Evolutionary conservation across 2,797 vertebrate genomes (phyloP).

Genomic region (Syndactyla subalaris): DNA sequence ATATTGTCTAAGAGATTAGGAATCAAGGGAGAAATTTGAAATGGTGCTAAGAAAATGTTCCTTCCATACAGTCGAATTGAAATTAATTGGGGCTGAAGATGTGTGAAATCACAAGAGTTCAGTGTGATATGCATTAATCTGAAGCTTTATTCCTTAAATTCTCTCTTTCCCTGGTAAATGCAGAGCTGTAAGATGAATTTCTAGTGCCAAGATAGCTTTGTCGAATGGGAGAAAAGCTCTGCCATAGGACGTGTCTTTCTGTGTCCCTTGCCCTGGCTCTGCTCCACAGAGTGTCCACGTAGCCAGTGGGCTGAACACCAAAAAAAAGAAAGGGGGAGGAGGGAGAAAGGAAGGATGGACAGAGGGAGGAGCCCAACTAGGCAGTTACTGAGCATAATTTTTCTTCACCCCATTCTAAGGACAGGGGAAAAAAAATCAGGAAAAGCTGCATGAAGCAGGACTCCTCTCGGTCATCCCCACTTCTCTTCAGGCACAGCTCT

Average conservation of each 20-base stretch:
- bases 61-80: background rate
- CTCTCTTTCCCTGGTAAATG: background rate
- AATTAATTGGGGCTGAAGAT: background rate
- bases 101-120: background rate
- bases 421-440: background rate
- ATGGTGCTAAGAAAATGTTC: background rate
- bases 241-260: background rate
- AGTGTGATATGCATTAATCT: background rate
- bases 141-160: background rate
- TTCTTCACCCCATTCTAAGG: slow-evolving; percentile 34
- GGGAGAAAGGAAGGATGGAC: background rate
- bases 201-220: background rate
- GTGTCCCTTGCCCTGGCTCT: background rate
- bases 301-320: background rate
- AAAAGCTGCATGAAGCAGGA: background rate
- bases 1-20: background rate
- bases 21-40: background rate
- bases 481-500: background rate
- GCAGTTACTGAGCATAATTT: background rate
- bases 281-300: slow-evolving; percentile 23
- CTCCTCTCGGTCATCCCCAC: background rate
- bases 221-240: background rate
- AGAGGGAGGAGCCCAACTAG: slow-evolving; percentile 5
- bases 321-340: background rate
- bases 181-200: background rate